phyloP scores from a whole-genome alignment of 2,113 vertebrate genomes.

The Ciconia maguari region DNA sequence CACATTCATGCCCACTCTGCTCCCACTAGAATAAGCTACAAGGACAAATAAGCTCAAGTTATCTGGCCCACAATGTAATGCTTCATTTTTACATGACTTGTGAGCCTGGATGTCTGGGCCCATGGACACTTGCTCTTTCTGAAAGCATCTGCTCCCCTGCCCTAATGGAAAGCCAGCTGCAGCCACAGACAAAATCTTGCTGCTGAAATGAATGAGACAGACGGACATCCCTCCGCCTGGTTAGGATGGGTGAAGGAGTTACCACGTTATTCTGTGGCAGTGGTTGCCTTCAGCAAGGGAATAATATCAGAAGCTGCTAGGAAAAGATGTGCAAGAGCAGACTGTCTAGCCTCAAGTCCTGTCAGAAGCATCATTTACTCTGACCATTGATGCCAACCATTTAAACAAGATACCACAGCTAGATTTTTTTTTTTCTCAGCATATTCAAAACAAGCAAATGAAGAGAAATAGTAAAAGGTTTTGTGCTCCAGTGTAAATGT shows the following conservation, averaged over 20 bases:
- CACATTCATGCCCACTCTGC: accelerated
- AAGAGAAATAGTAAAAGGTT: neutral
- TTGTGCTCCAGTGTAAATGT: accelerated
- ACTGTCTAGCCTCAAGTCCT: neutral
- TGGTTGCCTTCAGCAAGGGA: neutral
- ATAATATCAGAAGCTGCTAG: neutral
- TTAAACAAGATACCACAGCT: neutral
- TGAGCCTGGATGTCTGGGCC: neutral
- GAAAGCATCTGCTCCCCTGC: neutral
- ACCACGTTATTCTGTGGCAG: accelerated
- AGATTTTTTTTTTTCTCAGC: neutral
- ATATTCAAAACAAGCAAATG: neutral
- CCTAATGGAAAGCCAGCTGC: neutral
- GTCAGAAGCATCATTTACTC: neutral
- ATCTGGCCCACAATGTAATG: accelerated
- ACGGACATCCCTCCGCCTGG: neutral
- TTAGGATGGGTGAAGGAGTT: neutral
- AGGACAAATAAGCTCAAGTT: neutral
- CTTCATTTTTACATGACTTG: neutral
- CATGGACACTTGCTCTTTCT: neutral
- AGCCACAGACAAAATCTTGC: neutral
- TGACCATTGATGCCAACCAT: neutral
- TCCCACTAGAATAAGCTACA: neutral
- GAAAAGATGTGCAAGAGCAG: neutral
- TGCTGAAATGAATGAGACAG: neutral